A percentile compares a stretch with the other conserved stretches of the same genome.
Conservation (phyloP, 2,113 vertebrate species). For the Labeo rohita region DNA sequence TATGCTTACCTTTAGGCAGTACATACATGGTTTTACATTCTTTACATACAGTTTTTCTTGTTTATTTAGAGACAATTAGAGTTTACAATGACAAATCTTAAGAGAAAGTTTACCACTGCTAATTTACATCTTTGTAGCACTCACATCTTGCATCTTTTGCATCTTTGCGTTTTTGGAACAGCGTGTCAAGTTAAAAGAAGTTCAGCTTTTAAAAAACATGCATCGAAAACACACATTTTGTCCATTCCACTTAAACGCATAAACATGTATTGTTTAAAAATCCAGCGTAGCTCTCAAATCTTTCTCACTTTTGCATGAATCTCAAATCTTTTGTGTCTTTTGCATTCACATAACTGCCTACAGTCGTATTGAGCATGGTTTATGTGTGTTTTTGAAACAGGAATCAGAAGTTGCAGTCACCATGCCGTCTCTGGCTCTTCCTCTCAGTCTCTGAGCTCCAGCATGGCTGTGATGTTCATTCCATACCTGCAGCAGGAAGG, state of each 20-base stretch:
- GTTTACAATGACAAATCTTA: neutral
- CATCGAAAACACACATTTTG: neutral
- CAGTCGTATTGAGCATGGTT: neutral
- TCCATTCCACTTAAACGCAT: neutral
- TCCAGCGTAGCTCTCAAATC: neutral
- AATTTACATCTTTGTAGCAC: neutral
- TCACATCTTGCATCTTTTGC: neutral
- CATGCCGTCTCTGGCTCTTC: slow-evolving; percentile 89
- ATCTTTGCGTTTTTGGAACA: neutral
- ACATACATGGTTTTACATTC: neutral
- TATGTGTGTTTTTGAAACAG: slow-evolving; percentile 66
- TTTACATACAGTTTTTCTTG: neutral
- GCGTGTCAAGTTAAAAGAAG: neutral
- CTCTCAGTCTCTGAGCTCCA: slow-evolving; percentile 85
- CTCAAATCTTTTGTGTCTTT: neutral
- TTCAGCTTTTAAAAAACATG: neutral
- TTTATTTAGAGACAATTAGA: neutral
- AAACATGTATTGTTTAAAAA: neutral
- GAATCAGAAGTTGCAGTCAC: slow-evolving; percentile 91
- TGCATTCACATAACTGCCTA: neutral
- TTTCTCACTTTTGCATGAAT: neutral
- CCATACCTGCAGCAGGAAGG: slow-evolving; percentile 97
- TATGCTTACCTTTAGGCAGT: neutral
- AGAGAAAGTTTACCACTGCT: neutral
- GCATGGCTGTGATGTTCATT: slow-evolving; percentile 86